Base-by-base conservation (phyloP, 1,140 invertebrate genomes). In the Teleopsis dalmanni region DNA sequence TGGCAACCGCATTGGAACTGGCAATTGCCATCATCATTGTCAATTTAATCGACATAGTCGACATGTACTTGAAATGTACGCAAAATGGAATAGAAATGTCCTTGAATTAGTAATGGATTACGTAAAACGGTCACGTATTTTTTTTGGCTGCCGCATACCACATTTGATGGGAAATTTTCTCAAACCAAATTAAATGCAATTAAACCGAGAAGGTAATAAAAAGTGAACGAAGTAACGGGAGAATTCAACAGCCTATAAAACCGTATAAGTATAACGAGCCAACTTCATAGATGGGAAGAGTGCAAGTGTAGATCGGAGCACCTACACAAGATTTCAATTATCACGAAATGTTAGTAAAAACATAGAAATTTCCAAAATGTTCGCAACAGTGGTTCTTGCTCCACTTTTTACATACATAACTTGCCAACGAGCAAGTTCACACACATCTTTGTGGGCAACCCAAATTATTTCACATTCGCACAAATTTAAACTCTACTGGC, bases 71-170 rank as follows among this genome's bases (percentile, higher is more conserved):
- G 22, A 19, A 21, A 22, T 31, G 31, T 26, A 40, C 36, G 10
- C n/a, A 26, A 29, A 31, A 19, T 14, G 22, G 41, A 22, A n/a
- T 31, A 19, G 26, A 40, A 29, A 31, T 26, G 22, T 41, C 29
- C 37, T 47, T 31, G 43, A 37, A 51, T 51, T 47, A 47, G 35
- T 51, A 47, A 42, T 47, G 37, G 23, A 51, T 35, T 51, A 41
- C 42, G 35, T 43, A 31, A 34, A 47, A 51, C 18, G 49, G 49
- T 51, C 49, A 51, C 49, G 49, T 51, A 46, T 34, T 14, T 22
- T 27, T 49, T 43, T 33, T 43, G 41, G 41, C 41, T 31, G 18
- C 16, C 27, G 26, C 14, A 43, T 18, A 25, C 19, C 40, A 27
- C 8, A 18, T 10, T 16, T n/a, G 5, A 13, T 19, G 14, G n/a